These are phyloP conservation scores for Clarias macrocephalus DNA, from an alignment of 2,113 vertebrate species.

Conservation along the genomic window DNA sequence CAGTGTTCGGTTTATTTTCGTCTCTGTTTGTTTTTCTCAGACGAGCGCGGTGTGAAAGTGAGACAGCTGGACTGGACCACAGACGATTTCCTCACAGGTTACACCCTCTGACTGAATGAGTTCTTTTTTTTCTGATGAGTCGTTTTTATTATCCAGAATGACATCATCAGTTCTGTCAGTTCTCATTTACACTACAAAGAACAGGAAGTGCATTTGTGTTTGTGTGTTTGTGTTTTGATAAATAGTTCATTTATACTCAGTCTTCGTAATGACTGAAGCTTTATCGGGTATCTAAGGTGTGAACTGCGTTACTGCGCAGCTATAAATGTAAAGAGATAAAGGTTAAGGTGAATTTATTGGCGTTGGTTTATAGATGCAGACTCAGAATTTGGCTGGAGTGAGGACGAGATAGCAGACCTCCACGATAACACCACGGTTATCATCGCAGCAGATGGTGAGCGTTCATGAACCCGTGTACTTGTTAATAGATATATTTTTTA, in stretches of 20 bases:
- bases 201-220: background rate
- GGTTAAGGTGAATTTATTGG: background rate
- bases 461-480: background rate
- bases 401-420: constrained; percentile 83
- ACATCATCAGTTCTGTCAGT: too few relatives aligned
- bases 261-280: background rate
- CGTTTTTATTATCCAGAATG: background rate
- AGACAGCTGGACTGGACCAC: constrained; percentile 85
- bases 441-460: constrained; percentile 87
- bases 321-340: background rate
- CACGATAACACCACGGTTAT: constrained; percentile 79
- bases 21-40: background rate
- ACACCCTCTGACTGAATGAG: background rate
- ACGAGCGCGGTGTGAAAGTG: constrained; percentile 79
- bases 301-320: background rate
- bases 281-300: background rate
- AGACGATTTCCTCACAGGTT: constrained; percentile 82
- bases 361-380: constrained; percentile 55
- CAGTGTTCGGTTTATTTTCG: background rate
- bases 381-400: constrained; percentile 83
- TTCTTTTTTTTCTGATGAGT: background rate
- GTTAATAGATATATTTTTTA: too few relatives aligned
- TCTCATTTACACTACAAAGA: too few relatives aligned
- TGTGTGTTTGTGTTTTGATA: background rate
- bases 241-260: background rate